Conservation (phyloP, 2,888 invertebrate genomes). For the Megaustenia siamemsis region DNA sequence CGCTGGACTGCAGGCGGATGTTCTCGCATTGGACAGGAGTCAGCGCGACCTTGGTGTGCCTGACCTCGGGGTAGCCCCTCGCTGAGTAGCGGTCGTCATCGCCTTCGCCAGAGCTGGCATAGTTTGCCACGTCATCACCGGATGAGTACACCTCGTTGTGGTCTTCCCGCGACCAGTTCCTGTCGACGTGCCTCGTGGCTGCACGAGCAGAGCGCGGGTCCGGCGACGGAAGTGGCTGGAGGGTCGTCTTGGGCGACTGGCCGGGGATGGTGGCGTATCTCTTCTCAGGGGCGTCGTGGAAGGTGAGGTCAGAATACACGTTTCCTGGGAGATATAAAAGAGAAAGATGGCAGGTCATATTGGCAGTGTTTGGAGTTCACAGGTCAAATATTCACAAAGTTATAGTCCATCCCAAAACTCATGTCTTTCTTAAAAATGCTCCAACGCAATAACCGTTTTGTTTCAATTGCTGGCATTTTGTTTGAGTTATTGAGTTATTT, state of each 20-base stretch:
- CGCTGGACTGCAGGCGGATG: slow-evolving; percentile 69
- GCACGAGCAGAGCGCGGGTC: slow-evolving; percentile 94
- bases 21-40: slow-evolving; percentile 76
- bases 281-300: slow-evolving; percentile 78
- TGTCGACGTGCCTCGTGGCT: slow-evolving; percentile 95
- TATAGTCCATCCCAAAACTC: too few relatives aligned
- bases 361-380: too few relatives aligned
- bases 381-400: too few relatives aligned
- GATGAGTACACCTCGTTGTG: slow-evolving; percentile 64
- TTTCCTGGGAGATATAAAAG: slow-evolving; percentile 77
- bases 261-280: slow-evolving; percentile 96
- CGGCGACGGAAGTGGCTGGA: slow-evolving; percentile 91
- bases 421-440: too few relatives aligned
- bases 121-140: slow-evolving; percentile 72
- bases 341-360: too few relatives aligned
- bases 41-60: slow-evolving; percentile 70
- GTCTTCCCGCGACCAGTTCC: slow-evolving; percentile 94
- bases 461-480: too few relatives aligned
- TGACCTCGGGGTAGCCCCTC: too few relatives aligned
- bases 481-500: too few relatives aligned
- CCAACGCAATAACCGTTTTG: too few relatives aligned
- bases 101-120: slow-evolving; percentile 66
- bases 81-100: slow-evolving; percentile 66
- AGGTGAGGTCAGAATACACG: slow-evolving; percentile 79
- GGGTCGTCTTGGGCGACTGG: slow-evolving; percentile 95